Conservation (phyloP, 2,888 invertebrate genomes). For the Gastracanthus pulcherrimus region DNA sequence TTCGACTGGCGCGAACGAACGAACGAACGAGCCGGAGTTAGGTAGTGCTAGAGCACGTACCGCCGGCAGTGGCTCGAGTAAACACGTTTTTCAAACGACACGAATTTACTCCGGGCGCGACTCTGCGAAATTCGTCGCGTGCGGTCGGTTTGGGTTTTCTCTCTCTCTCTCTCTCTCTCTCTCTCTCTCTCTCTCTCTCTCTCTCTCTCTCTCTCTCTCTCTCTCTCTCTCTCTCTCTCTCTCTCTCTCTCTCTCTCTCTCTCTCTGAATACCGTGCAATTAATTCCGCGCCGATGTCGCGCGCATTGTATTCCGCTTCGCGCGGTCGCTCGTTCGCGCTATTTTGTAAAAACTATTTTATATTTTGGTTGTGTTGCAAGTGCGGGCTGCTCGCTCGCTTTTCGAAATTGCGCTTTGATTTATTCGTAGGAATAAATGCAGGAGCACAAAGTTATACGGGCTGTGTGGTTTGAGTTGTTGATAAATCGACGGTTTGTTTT, state of each 20-base stretch:
- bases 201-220: too few species aligned
- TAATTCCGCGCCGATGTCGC: not conserved
- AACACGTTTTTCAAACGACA: slow-evolving; percentile 2
- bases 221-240: too few species aligned
- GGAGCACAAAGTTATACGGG: too few species aligned
- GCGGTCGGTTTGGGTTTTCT: not conserved
- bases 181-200: too few species aligned
- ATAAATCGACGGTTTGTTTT: too few species aligned
- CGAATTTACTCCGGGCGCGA: not conserved
- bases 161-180: not conserved
- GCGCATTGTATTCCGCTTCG: not conserved
- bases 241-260: too few species aligned
- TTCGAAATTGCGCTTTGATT: too few species aligned
- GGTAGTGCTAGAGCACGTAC: not conserved
- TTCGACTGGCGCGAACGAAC: not conserved
- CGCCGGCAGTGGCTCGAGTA: not conserved
- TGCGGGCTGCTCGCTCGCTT: too few species aligned
- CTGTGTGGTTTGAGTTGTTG: too few species aligned
- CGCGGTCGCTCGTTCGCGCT: not conserved
- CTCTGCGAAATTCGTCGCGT: not conserved
- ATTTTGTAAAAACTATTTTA: too few species aligned
- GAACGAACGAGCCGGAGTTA: not conserved
- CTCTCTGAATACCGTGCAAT: not conserved
- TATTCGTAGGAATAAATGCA: too few species aligned
- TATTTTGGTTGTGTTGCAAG: too few species aligned